Conservation (phyloP, 1,140 invertebrate genomes). For the Amphibalanus amphitrite region DNA sequence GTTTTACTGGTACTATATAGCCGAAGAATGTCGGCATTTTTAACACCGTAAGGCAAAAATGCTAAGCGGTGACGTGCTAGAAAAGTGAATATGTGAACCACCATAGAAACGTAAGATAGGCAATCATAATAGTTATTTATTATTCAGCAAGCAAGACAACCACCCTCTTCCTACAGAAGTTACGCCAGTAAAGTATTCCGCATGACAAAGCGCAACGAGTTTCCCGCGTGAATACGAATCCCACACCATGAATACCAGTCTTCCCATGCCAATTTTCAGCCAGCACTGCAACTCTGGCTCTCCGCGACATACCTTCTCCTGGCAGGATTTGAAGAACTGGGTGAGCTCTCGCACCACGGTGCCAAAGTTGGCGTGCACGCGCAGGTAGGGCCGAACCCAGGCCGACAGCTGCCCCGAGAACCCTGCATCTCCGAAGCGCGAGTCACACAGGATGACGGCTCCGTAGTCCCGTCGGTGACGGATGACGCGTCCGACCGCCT, state of each 20-base stretch:
- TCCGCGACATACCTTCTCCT: slow-evolving; percentile 37
- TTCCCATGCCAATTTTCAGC: not conserved
- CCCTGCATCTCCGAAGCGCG: slow-evolving; percentile 46
- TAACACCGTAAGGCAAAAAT: no score
- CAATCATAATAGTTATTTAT: not conserved
- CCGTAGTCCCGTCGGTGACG: slow-evolving; percentile 88
- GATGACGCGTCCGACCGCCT: slow-evolving; percentile 91
- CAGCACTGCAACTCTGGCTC: not conserved
- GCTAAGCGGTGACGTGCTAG: no score
- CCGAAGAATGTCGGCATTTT: no score
- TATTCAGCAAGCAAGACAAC: not conserved
- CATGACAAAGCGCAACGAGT: not conserved
- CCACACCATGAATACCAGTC: no score
- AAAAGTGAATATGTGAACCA: no score
- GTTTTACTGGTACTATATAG: no score
- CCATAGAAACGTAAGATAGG: no score
- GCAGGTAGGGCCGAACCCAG: slow-evolving; percentile 59
- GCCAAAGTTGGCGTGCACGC: slow-evolving; percentile 48
- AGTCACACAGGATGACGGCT: slow-evolving; percentile 80
- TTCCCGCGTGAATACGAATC: no score
- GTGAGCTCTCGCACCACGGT: slow-evolving; percentile 48
- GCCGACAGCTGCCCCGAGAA: slow-evolving; percentile 56
- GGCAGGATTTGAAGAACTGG: slow-evolving; percentile 57
- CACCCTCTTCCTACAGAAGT: not conserved
- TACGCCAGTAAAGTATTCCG: not conserved